Evolutionary conservation across 2,113 vertebrate species (phyloP).

Genomic region (Cyanoramphus novaezelandiae): DNA sequence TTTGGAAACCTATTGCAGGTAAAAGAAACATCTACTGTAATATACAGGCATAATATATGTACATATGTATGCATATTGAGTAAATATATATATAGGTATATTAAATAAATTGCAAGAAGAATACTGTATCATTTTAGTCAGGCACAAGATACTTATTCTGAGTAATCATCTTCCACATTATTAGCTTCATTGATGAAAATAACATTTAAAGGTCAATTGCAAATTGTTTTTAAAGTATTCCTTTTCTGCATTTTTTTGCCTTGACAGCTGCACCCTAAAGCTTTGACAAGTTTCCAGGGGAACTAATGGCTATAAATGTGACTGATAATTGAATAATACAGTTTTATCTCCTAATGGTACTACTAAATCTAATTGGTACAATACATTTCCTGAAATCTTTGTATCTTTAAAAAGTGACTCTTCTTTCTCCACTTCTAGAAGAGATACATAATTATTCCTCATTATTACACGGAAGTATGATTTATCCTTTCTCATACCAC

Average conservation of each 20-base stretch:
- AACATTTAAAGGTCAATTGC: not conserved
- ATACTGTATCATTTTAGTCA: not conserved
- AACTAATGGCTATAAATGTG: conserved; percentile 22
- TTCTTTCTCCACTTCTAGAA: not conserved
- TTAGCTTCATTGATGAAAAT: not conserved
- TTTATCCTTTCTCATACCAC: not conserved
- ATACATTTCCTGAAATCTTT: not conserved
- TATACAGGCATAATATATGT: not conserved
- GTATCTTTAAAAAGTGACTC: not conserved
- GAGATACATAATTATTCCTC: not conserved
- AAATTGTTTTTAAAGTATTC: not conserved
- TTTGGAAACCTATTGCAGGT: not conserved
- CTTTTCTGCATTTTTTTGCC: not conserved
- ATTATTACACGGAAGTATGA: not conserved
- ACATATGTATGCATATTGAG: not conserved
- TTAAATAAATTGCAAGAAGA: not conserved
- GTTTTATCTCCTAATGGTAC: conserved; percentile 4
- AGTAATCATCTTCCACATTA: not conserved
- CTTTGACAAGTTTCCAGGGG: conserved; percentile 13
- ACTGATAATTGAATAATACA: not conserved
- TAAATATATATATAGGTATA: not conserved
- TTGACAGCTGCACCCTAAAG: not conserved
- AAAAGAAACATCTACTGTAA: not conserved
- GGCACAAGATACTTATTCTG: not conserved
- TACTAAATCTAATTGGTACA: not conserved